These are phyloP conservation scores for Erithacus rubecula DNA, from an alignment of 2,797 vertebrate genomes.

Conservation along the genomic window DNA sequence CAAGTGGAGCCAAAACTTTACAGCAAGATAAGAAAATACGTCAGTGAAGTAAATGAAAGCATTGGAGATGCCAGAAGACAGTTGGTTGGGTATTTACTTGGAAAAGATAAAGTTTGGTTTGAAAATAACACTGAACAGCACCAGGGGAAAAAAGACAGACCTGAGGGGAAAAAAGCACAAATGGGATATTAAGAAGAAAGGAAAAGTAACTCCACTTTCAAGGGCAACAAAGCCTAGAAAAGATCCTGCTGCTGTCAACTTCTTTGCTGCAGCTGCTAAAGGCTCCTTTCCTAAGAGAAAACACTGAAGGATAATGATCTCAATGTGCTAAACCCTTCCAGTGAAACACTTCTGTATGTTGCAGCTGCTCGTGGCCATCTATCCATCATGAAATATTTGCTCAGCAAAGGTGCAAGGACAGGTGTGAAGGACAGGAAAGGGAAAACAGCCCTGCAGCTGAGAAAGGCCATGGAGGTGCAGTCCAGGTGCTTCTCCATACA, in stretches of 20 bases:
- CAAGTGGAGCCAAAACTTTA: slow-evolving; percentile 80
- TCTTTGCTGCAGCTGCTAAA: slow-evolving; percentile 62
- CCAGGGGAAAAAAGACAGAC: not conserved
- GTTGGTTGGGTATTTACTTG: slow-evolving; percentile 81
- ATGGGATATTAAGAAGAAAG: not conserved
- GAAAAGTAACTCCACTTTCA: slow-evolving; percentile 1
- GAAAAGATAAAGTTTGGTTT: slow-evolving; percentile 74
- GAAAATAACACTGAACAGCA: not conserved
- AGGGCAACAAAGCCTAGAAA: slow-evolving; percentile 8
- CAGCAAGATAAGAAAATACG: slow-evolving; percentile 72
- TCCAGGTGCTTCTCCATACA: slow-evolving; percentile 68
- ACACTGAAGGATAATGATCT: slow-evolving; percentile 55
- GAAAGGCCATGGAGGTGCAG: slow-evolving; percentile 61
- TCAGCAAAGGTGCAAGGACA: slow-evolving; percentile 71
- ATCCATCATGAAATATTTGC: slow-evolving; percentile 68
- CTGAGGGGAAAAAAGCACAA: slow-evolving; percentile 1
- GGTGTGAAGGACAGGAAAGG: slow-evolving; percentile 71
- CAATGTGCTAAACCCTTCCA: slow-evolving; percentile 42
- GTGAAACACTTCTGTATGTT: slow-evolving; percentile 77
- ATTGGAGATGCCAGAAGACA: slow-evolving; percentile 79
- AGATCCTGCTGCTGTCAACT: not conserved
- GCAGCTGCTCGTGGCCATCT: slow-evolving; percentile 74
- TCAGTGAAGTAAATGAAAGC: slow-evolving; percentile 71
- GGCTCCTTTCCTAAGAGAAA: slow-evolving; percentile 64
- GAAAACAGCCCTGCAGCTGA: slow-evolving; percentile 75